phyloP scores from a whole-genome alignment of 2,113 vertebrate species.

The Cichladusa arquata region DNA sequence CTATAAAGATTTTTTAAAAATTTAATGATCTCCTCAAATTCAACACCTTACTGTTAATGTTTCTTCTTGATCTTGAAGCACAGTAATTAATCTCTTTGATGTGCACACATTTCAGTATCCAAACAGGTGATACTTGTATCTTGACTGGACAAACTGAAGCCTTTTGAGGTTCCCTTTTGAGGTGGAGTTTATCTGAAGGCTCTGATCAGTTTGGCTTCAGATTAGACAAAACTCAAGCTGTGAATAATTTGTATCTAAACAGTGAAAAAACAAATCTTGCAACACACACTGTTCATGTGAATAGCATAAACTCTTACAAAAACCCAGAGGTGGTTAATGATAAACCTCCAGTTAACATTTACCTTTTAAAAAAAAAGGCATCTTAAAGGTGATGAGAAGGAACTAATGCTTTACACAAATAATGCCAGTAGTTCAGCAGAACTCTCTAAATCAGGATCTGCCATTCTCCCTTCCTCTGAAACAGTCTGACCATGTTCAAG shows the following conservation, averaged over 20 bases:
- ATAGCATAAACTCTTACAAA: neutral
- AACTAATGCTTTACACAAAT: neutral
- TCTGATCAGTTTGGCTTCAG: neutral
- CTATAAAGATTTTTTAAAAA: neutral
- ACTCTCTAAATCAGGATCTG: neutral
- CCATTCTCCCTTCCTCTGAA: neutral
- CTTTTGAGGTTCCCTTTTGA: neutral
- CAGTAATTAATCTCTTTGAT: neutral
- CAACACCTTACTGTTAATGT: neutral
- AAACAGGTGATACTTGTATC: neutral
- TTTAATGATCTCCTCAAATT: neutral
- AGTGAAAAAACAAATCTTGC: neutral
- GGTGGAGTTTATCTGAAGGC: neutral
- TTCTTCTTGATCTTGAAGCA: neutral
- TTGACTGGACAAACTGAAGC: neutral
- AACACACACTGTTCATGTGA: neutral
- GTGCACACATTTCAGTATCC: neutral
- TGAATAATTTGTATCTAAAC: neutral
- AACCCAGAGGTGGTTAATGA: neutral
- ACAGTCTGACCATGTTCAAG: neutral
- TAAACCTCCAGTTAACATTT: neutral
- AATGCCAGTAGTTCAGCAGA: neutral
- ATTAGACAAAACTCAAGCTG: neutral
- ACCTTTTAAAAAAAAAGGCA: neutral
- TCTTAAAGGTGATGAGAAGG: neutral